Conservation (phyloP, 2,888 invertebrate genomes). For the Hyposoter didymator region DNA sequence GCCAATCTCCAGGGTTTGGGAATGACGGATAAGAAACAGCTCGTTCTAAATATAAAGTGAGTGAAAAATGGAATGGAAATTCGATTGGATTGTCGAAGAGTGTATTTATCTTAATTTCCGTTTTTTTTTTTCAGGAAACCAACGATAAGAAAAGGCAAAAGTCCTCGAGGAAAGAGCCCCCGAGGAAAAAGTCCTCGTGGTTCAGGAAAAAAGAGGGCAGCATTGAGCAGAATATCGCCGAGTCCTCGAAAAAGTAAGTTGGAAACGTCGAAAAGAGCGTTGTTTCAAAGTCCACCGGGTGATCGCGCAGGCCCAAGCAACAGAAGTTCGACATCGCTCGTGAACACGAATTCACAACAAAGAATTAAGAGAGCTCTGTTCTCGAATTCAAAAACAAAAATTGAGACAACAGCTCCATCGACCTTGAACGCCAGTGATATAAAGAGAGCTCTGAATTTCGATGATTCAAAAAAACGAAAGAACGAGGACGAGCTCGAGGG, state of each 20-base stretch:
- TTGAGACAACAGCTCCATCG: conserved; percentile 63
- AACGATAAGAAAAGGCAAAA: conserved; percentile 81
- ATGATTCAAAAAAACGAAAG: conserved; percentile 80
- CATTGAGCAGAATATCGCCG: conserved; percentile 84
- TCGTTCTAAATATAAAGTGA: conserved; percentile 89
- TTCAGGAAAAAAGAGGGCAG: conserved; percentile 86
- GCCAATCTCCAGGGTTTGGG: conserved; percentile 86
- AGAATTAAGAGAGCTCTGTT: conserved; percentile 89
- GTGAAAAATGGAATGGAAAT: neutral
- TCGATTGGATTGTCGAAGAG: neutral
- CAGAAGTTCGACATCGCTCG: conserved; percentile 68
- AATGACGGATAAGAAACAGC: conserved; percentile 84
- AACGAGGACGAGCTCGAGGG: conserved; percentile 80
- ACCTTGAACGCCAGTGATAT: conserved; percentile 30
- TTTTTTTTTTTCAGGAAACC: conserved; percentile 81
- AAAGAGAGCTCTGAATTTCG: conserved; percentile 62
- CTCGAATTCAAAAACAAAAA: conserved; percentile 85
- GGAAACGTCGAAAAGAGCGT: conserved; percentile 89
- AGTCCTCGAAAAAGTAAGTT: conserved; percentile 79
- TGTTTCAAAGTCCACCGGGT: conserved; percentile 89
- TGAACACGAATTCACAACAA: conserved; percentile 84
- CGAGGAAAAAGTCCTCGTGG: conserved; percentile 87
- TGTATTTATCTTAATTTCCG: neutral
- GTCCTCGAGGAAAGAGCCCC: conserved; percentile 85
- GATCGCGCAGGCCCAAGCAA: conserved; percentile 82